These are phyloP conservation scores for Notiomystis cincta DNA, from an alignment of 2,113 vertebrate genomes.

Conservation along the genomic window DNA sequence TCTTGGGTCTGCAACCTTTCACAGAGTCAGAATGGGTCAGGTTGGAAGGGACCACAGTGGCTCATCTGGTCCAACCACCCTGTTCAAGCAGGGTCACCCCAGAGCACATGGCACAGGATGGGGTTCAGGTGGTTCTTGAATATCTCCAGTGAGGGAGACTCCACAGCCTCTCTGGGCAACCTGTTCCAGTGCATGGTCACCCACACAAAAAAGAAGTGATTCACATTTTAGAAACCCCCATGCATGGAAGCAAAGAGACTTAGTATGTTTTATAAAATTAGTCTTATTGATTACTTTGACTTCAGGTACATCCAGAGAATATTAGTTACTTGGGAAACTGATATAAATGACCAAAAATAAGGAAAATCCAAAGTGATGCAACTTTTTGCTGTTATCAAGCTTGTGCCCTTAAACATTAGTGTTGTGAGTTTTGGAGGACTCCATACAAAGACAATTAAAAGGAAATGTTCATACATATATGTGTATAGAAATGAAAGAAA, in stretches of 20 bases:
- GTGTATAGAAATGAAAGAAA: neutral
- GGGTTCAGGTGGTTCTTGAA: neutral
- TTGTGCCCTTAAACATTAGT: neutral
- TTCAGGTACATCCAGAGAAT: neutral
- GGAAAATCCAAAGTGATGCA: neutral
- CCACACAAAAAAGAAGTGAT: neutral
- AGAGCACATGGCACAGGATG: neutral
- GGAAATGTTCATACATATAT: neutral
- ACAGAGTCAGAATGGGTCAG: neutral
- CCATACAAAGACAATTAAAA: neutral
- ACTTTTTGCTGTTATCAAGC: neutral
- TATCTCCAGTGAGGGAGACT: neutral
- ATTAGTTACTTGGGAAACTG: neutral
- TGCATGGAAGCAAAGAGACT: neutral
- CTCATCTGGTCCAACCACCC: neutral
- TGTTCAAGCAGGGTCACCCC: neutral
- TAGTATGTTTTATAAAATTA: neutral
- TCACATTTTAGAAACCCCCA: neutral
- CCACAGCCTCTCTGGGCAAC: neutral
- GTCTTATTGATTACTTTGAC: neutral
- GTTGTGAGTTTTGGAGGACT: neutral
- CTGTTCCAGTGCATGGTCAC: neutral
- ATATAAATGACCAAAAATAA: neutral
- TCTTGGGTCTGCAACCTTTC: neutral
- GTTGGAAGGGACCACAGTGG: rapidly evolving